Percentiles rank a stretch among this genome's conserved stretches.
Evolutionary conservation across 2,888 invertebrate species (phyloP).

Genomic region (Orthosia gracilis): DNA sequence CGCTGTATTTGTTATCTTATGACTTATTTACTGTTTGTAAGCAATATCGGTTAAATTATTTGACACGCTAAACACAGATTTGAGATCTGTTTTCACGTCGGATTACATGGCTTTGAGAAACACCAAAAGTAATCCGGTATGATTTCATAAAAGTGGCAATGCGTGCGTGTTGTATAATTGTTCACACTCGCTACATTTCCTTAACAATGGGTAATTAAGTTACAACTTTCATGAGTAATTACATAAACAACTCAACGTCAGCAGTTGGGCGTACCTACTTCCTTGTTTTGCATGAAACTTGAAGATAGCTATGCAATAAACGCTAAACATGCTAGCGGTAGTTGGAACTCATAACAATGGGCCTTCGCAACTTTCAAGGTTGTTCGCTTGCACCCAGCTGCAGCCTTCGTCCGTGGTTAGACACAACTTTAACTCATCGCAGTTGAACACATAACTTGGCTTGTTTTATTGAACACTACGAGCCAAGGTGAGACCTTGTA

Average conservation of each 20-base stretch:
- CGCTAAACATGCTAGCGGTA: constrained; percentile 48
- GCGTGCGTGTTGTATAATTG: constrained; percentile 53
- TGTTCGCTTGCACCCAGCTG: constrained; percentile 58
- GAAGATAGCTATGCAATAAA: constrained; percentile 58
- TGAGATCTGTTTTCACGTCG: constrained; percentile 46
- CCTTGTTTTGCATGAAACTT: constrained; percentile 45
- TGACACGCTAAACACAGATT: constrained; percentile 41
- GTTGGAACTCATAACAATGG: constrained; percentile 67
- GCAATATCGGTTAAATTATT: constrained; percentile 61
- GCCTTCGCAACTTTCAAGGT: constrained; percentile 74
- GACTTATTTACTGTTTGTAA: constrained; percentile 72
- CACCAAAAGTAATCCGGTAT: constrained; percentile 36
- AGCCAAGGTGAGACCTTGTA: constrained; percentile 53
- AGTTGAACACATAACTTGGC: constrained; percentile 56
- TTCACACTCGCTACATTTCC: constrained; percentile 44
- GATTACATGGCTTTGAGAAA: constrained; percentile 34
- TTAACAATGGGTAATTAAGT: constrained; percentile 48
- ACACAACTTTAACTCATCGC: constrained; percentile 63
- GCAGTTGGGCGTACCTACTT: constrained; percentile 32
- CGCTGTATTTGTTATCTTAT: constrained; percentile 69
- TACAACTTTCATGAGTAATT: constrained; percentile 57
- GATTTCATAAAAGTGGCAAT: constrained; percentile 37
- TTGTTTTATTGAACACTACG: constrained; percentile 55
- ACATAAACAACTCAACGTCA: constrained; percentile 49
- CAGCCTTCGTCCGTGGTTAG: constrained; percentile 68